phyloP scores from a whole-genome alignment of 1,140 invertebrate species.

The Drosophila kohkoa region DNA sequence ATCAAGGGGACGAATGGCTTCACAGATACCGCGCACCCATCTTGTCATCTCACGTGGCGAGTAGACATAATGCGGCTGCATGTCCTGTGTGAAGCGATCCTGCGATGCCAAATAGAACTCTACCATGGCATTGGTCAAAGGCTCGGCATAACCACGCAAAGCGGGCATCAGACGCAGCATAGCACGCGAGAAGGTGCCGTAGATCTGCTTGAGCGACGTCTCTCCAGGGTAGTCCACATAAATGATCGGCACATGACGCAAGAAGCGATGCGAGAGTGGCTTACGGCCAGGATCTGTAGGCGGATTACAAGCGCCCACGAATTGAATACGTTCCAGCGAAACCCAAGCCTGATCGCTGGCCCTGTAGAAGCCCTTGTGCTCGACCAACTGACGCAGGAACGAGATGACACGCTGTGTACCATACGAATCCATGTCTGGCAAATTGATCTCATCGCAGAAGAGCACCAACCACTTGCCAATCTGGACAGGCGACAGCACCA shows the following conservation, averaged over 20 bases:
- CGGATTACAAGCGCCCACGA: conserved; percentile 99
- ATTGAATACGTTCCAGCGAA: conserved; percentile 98
- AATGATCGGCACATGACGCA: conserved; percentile 98
- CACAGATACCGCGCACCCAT: conserved; percentile 99
- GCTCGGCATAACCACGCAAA: conserved; percentile 96
- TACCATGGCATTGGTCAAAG: conserved; percentile 99
- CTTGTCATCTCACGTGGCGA: conserved; percentile 99
- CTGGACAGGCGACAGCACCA: conserved; percentile 97
- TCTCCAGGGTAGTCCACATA: conserved; percentile 99
- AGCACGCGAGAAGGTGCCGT: conserved; percentile 98
- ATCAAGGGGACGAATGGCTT: conserved; percentile 98
- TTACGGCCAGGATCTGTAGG: conserved; percentile 99
- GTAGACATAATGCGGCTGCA: conserved; percentile 99
- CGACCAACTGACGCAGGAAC: conserved; percentile 98
- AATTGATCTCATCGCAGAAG: conserved; percentile 99
- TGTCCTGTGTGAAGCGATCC: conserved; percentile 99
- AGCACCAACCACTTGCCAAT: conserved; percentile 99
- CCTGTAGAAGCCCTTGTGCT: conserved; percentile 96
- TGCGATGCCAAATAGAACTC: conserved; percentile 99
- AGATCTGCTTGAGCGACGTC: conserved; percentile 98
- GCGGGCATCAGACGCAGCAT: conserved; percentile 97
- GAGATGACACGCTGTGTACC: conserved; percentile 99
- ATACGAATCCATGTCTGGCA: conserved; percentile 99
- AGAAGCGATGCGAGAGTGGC: conserved; percentile 96
- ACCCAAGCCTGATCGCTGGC: conserved; percentile 99